These are phyloP conservation scores for Tolmerus cingulatus DNA, from an alignment of 2,888 invertebrate species.

Conservation along the genomic window DNA sequence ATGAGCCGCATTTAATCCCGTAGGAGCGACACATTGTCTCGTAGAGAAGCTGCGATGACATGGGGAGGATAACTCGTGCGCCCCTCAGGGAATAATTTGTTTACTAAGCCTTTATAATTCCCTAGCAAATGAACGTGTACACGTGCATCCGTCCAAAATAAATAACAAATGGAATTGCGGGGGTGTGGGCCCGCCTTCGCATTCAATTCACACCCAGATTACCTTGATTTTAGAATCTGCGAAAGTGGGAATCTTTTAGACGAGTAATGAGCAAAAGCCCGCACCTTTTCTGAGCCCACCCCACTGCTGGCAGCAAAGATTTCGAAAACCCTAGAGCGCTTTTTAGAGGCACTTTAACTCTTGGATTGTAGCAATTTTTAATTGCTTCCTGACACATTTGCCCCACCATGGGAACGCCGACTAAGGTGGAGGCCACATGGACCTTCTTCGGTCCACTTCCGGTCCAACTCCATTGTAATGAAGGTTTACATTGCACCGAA, in stretches of 20 bases:
- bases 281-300: background rate
- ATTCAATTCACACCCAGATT: background rate
- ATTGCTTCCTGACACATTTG: background rate
- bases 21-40: background rate
- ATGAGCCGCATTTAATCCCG: background rate
- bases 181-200: background rate
- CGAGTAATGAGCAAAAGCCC: background rate
- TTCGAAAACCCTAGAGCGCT: background rate
- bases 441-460: background rate
- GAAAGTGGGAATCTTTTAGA: background rate
- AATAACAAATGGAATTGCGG: background rate
- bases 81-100: background rate
- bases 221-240: background rate
- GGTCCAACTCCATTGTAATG: background rate
- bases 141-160: background rate
- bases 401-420: background rate
- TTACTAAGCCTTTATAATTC: background rate
- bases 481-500: background rate
- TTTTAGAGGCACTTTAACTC: background rate
- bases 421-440: background rate
- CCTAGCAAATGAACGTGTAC: background rate
- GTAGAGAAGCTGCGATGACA: background rate
- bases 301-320: background rate
- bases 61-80: background rate
- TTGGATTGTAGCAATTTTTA: background rate